A percentile compares a stretch with the other conserved stretches of the same genome.
Conservation (phyloP, 2,888 invertebrate genomes). For the Argyresthia albistria region DNA sequence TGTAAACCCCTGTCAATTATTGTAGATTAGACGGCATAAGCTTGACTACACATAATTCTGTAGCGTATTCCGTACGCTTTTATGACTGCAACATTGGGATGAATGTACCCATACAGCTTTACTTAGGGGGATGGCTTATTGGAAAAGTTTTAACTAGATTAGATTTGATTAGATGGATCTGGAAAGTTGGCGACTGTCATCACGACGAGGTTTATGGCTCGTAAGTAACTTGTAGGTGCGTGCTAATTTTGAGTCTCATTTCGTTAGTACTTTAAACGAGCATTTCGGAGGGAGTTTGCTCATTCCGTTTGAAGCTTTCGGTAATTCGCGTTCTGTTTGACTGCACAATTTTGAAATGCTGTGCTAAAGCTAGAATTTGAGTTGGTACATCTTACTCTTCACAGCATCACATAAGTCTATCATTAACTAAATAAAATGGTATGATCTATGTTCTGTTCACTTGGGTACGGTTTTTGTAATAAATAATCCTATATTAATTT, state of each 20-base stretch:
- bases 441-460: too few species aligned
- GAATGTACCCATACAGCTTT: slow-evolving; percentile 8
- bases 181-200: slow-evolving; percentile 11
- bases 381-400: too few species aligned
- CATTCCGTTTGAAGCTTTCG: too few species aligned
- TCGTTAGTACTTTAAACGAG: neutral
- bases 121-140: slow-evolving; percentile 50
- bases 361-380: too few species aligned
- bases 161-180: slow-evolving; percentile 5
- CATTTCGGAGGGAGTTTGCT: too few species aligned
- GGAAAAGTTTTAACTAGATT: slow-evolving; percentile 66
- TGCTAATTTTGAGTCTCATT: slow-evolving; percentile 18
- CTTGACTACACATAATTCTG: slow-evolving; percentile 6
- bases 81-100: slow-evolving; percentile 10
- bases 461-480: too few species aligned
- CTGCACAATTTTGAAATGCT: too few species aligned
- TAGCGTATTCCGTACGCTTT: slow-evolving; percentile 5
- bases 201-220: slow-evolving; percentile 29
- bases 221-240: slow-evolving; percentile 39
- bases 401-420: too few species aligned
- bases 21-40: neutral
- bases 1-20: neutral
- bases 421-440: too few species aligned
- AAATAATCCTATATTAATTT: too few species aligned
- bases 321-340: too few species aligned